A percentile compares a stretch with the other conserved stretches of the same genome.
These are phyloP conservation scores for Epizoanthus scotinus DNA, from an alignment of 92 coral and sea anemone species.

Conservation along the genomic window DNA sequence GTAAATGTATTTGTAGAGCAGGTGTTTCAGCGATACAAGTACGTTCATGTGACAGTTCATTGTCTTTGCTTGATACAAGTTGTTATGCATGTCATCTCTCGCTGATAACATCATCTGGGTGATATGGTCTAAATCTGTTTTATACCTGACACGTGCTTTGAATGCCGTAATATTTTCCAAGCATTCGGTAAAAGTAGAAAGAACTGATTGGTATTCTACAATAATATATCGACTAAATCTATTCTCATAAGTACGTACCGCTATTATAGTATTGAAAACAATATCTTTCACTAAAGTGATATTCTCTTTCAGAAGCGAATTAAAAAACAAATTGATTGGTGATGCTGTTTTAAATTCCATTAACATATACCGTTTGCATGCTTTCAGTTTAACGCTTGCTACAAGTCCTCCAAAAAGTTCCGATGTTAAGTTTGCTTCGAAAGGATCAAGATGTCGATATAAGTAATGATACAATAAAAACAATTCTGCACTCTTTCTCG, in stretches of 20 bases:
- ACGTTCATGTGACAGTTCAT: neutral
- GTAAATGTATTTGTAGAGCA: conserved; percentile 19
- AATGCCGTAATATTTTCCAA: neutral
- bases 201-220: neutral
- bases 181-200: neutral
- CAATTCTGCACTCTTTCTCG: conserved; percentile 5
- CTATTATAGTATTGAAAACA: neutral
- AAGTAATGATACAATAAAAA: conserved; percentile 11
- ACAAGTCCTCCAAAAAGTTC: too few species aligned
- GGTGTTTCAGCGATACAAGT: neutral
- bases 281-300: neutral
- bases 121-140: too few species aligned
- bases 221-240: neutral
- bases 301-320: too few species aligned
- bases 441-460: conserved; percentile 1
- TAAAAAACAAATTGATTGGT: too few species aligned
- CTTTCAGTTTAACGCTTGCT: too few species aligned
- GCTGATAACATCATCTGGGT: neutral
- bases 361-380: too few species aligned
- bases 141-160: too few species aligned
- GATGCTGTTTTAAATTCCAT: too few species aligned
- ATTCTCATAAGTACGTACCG: neutral
- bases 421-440: conserved; percentile 6
- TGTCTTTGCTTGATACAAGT: neutral
- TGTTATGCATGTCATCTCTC: neutral